phyloP scores from a whole-genome alignment of 2,113 vertebrate genomes.

The Campylorhamphus procurvoides region DNA sequence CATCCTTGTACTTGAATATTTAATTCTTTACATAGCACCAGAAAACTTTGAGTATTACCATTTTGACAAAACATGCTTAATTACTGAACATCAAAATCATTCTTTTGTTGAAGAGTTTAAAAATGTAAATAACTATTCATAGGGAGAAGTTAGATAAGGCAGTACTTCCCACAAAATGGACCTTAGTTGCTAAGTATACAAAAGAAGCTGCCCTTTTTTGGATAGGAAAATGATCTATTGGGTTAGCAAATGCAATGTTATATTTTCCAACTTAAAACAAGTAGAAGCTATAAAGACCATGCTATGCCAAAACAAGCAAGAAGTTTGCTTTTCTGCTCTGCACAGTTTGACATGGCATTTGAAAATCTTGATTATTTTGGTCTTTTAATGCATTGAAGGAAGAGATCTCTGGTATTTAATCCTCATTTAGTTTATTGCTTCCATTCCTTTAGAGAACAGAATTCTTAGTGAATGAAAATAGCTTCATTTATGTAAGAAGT shows the following conservation, averaged over 20 bases:
- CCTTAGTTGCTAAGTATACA: neutral
- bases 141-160: neutral
- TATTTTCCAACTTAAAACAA: neutral
- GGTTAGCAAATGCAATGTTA: slow-evolving; percentile 12
- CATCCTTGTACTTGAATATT: neutral
- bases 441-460: neutral
- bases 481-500: neutral
- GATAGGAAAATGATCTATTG: slow-evolving; percentile 70
- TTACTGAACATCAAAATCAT: slow-evolving; percentile 6
- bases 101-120: neutral
- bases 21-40: neutral
- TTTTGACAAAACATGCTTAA: neutral
- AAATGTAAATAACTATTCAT: slow-evolving; percentile 9
- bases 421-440: slow-evolving; percentile 10
- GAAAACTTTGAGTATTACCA: neutral
- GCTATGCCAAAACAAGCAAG: slow-evolving; percentile 46
- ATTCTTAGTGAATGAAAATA: neutral
- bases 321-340: slow-evolving; percentile 23
- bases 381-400: neutral
- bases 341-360: neutral
- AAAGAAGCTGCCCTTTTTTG: slow-evolving; percentile 68
- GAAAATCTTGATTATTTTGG: slow-evolving; percentile 39
- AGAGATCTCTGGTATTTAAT: slow-evolving; percentile 13
- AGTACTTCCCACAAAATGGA: neutral
- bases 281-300: neutral